Evolutionary conservation across 2,113 vertebrate genomes (phyloP).

Genomic region (Neopipo cinnamomea): DNA sequence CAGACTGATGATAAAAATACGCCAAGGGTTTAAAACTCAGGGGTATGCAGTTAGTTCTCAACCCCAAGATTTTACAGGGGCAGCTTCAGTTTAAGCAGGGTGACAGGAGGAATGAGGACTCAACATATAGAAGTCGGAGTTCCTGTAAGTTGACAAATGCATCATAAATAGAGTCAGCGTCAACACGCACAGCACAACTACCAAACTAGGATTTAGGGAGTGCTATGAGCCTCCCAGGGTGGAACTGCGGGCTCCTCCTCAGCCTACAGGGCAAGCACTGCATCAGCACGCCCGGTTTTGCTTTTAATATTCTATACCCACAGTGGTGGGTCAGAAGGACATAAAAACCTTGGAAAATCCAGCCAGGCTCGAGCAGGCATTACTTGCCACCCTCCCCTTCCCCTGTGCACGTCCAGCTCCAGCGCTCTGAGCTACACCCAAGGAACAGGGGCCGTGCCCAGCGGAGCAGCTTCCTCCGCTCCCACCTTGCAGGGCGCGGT

Average conservation of each 20-base stretch:
- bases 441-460: not conserved
- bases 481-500: constrained; percentile 5
- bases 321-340: not conserved
- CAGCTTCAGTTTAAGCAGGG: not conserved
- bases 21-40: not conserved
- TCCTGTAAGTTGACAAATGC: not conserved
- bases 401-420: fast-evolving
- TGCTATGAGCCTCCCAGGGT: not conserved
- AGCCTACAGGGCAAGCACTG: not conserved
- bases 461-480: not conserved
- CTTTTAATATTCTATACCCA: not conserved
- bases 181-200: not conserved
- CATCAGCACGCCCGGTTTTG: not conserved
- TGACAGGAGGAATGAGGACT: not conserved
- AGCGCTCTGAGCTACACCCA: not conserved
- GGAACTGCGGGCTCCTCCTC: not conserved
- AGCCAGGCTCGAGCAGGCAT: not conserved
- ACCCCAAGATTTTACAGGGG: not conserved
- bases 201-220: not conserved
- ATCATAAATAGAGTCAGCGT: not conserved
- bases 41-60: not conserved
- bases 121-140: not conserved
- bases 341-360: not conserved
- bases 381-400: not conserved
- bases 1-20: not conserved